These are phyloP conservation scores for Steinernema scapterisci DNA, from an alignment of 2,888 invertebrate species.

Conservation along the genomic window DNA sequence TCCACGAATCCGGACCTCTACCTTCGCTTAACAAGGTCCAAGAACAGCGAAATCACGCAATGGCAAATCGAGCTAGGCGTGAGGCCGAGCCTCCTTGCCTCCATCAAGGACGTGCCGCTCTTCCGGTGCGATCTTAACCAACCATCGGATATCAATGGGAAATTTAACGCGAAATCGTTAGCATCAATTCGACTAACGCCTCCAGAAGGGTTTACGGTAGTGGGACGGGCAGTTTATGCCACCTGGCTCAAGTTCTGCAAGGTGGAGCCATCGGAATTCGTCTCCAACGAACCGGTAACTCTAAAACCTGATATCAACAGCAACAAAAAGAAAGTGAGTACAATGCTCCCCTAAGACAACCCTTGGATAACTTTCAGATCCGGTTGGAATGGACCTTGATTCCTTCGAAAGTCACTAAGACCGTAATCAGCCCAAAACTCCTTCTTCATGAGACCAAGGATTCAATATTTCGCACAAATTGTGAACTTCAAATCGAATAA, in stretches of 20 bases:
- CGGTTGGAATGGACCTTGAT: not conserved
- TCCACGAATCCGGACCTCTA: not conserved
- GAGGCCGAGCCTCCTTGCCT: not conserved
- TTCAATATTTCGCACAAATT: not conserved
- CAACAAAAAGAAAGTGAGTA: not conserved
- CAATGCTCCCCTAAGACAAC: too few species aligned
- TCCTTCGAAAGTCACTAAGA: not conserved
- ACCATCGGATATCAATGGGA: not conserved
- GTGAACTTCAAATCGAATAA: conserved; percentile 1
- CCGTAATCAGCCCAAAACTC: not conserved
- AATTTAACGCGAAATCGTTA: not conserved
- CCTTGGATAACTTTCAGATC: not conserved
- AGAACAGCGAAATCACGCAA: not conserved
- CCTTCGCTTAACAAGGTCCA: not conserved
- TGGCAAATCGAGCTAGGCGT: conserved; percentile 10
- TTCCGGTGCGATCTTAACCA: not conserved
- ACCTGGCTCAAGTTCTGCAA: conserved; percentile 6
- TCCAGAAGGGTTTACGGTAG: not conserved
- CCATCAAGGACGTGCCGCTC: conserved; percentile 2
- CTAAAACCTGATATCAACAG: not conserved
- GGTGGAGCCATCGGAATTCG: not conserved
- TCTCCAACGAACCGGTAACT: not conserved
- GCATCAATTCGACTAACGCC: not conserved
- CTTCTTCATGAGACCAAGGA: not conserved
- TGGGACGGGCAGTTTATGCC: not conserved